Percentiles rank a stretch among this genome's conserved stretches.
phyloP scores from a whole-genome alignment of 2,888 invertebrate species.

The Physocephala rufipes region DNA sequence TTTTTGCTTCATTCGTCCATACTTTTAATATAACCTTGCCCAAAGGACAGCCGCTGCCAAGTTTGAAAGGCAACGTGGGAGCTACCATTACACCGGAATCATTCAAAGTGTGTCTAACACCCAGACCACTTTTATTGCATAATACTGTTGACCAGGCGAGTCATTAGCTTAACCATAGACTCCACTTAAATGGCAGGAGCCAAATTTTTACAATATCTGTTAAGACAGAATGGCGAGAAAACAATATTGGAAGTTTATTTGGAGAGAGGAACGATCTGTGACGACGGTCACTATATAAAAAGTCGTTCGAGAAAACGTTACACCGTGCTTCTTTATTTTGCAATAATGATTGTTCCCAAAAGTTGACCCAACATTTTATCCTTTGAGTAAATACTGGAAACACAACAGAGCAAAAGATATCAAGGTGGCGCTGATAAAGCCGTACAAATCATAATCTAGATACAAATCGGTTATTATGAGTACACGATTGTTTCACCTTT shows the following conservation, averaged over 20 bases:
- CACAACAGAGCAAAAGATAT: too few species aligned
- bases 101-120: slow-evolving; percentile 77
- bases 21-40: slow-evolving; percentile 80
- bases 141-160: slow-evolving; percentile 59
- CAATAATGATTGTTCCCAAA: too few species aligned
- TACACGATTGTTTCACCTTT: neutral
- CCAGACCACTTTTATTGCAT: slow-evolving; percentile 67
- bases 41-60: slow-evolving; percentile 77
- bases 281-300: too few species aligned
- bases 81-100: slow-evolving; percentile 85
- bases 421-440: too few species aligned
- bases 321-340: too few species aligned
- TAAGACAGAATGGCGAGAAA: neutral
- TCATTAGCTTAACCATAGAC: slow-evolving; percentile 67
- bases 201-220: too few species aligned
- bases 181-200: slow-evolving; percentile 57
- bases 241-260: neutral
- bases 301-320: too few species aligned
- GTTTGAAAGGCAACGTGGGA: slow-evolving; percentile 82
- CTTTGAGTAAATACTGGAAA: too few species aligned
- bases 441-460: too few species aligned
- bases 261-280: neutral
- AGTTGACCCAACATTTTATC: too few species aligned
- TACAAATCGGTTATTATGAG: neutral
- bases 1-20: slow-evolving; percentile 85